Evolutionary conservation across 2,113 vertebrate genomes (phyloP).

Genomic region (Marcusenius ussheri): DNA sequence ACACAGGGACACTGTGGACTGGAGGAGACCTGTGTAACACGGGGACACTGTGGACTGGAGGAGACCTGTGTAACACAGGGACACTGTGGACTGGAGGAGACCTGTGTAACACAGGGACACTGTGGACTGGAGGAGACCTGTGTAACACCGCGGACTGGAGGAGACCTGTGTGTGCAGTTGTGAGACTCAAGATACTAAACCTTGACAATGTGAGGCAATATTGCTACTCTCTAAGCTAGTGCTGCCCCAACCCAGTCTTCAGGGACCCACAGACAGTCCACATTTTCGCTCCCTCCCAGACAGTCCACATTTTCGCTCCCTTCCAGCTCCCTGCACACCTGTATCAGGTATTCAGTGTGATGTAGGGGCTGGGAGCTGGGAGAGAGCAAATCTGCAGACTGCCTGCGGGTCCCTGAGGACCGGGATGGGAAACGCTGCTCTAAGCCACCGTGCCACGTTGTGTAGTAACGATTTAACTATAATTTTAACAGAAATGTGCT

Average conservation of each 20-base stretch:
- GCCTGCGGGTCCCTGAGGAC: background rate
- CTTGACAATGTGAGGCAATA: background rate
- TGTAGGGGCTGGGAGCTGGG: background rate
- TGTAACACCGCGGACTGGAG: too few species aligned
- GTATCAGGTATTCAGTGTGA: background rate
- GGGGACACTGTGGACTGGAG: too few species aligned
- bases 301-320: background rate
- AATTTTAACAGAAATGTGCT: background rate
- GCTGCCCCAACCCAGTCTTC: background rate
- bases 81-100: too few species aligned
- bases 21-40: too few species aligned
- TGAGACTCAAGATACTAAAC: too few species aligned
- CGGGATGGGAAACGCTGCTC: background rate
- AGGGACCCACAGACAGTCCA: background rate
- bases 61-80: too few species aligned
- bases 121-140: too few species aligned
- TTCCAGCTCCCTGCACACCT: background rate
- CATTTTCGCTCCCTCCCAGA: too few species aligned
- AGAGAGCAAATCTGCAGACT: background rate
- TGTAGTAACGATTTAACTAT: background rate
- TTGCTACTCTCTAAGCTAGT: background rate
- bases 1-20: too few species aligned
- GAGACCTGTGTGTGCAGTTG: too few species aligned
- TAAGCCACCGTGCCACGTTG: background rate
- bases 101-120: too few species aligned